phyloP scores from a whole-genome alignment of 2,888 invertebrate genomes.

The Drosophila austrosaltans region DNA sequence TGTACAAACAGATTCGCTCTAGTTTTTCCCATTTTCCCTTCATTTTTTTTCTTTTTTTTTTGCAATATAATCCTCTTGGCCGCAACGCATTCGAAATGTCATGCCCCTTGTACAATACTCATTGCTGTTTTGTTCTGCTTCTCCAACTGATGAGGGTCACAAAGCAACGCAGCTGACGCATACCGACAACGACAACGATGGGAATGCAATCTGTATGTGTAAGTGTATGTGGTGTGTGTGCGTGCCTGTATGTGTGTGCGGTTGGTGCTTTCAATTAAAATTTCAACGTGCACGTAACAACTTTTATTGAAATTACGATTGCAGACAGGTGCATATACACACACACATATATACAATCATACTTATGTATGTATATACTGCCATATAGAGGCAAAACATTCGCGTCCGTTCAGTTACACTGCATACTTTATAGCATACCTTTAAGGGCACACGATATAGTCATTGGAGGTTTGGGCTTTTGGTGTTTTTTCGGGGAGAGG shows the following conservation, averaged over 20 bases:
- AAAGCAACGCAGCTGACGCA: slow-evolving; percentile 53
- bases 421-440: slow-evolving; percentile 61
- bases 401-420: slow-evolving; percentile 50
- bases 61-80: slow-evolving; percentile 49
- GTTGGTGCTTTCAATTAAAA: slow-evolving; percentile 79
- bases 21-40: slow-evolving; percentile 16
- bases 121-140: slow-evolving; percentile 59
- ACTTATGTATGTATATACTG: not conserved
- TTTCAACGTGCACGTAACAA: slow-evolving; percentile 77
- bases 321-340: slow-evolving; percentile 57
- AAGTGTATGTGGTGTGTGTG: slow-evolving; percentile 22
- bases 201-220: slow-evolving; percentile 27
- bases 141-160: slow-evolving; percentile 61
- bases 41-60: slow-evolving; percentile 32
- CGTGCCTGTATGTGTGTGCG: slow-evolving; percentile 43
- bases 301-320: slow-evolving; percentile 79
- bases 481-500: not conserved
- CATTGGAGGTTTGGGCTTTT: slow-evolving; percentile 28
- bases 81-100: slow-evolving; percentile 46
- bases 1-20: slow-evolving; percentile 35
- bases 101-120: slow-evolving; percentile 37
- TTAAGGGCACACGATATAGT: slow-evolving; percentile 40
- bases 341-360: slow-evolving; percentile 16
- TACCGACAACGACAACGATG: slow-evolving; percentile 42
- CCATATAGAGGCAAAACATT: slow-evolving; percentile 20